Evolutionary conservation across 2,797 vertebrate species (phyloP).

Genomic region (Synanceia verrucosa): DNA sequence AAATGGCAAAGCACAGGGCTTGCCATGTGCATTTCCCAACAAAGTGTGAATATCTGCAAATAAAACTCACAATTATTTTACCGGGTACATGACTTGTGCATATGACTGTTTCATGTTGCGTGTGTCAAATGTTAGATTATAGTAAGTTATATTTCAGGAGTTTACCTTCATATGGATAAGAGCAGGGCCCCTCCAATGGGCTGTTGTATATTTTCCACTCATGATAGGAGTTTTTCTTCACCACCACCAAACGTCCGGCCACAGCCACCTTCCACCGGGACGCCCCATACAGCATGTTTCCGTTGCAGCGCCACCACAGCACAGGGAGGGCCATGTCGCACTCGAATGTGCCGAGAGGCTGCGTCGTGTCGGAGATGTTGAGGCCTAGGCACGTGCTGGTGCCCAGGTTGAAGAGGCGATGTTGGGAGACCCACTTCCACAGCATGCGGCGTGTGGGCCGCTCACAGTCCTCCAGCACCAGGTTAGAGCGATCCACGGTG

Average conservation of each 20-base stretch:
- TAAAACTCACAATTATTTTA: slow-evolving; percentile 13
- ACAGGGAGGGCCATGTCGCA: slow-evolving; percentile 82
- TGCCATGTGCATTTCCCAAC: slow-evolving; percentile 89
- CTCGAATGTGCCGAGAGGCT: slow-evolving; percentile 83
- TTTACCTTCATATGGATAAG: slow-evolving; percentile 89
- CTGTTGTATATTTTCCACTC: slow-evolving; percentile 87
- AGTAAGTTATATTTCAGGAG: not conserved
- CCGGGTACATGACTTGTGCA: not conserved
- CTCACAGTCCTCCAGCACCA: slow-evolving; percentile 86
- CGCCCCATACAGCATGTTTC: slow-evolving; percentile 80
- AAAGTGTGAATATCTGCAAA: slow-evolving; percentile 88
- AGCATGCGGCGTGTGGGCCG: slow-evolving; percentile 84
- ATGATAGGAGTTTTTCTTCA: slow-evolving; percentile 72
- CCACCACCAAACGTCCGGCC: slow-evolving; percentile 78
- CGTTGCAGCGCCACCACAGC: slow-evolving; percentile 87
- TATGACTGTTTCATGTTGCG: not conserved
- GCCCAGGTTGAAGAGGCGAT: slow-evolving; percentile 89
- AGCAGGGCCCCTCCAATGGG: slow-evolving; percentile 85
- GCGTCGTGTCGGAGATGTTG: slow-evolving; percentile 77
- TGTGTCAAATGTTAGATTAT: not conserved
- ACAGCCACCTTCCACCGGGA: slow-evolving; percentile 83
- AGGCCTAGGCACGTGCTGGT: slow-evolving; percentile 88
- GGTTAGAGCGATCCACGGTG: slow-evolving; percentile 71
- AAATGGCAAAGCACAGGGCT: slow-evolving; percentile 92
- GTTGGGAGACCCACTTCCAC: slow-evolving; percentile 96